Base-by-base conservation (phyloP, 2,797 vertebrate species). In the Tenualosa ilisha region DNA sequence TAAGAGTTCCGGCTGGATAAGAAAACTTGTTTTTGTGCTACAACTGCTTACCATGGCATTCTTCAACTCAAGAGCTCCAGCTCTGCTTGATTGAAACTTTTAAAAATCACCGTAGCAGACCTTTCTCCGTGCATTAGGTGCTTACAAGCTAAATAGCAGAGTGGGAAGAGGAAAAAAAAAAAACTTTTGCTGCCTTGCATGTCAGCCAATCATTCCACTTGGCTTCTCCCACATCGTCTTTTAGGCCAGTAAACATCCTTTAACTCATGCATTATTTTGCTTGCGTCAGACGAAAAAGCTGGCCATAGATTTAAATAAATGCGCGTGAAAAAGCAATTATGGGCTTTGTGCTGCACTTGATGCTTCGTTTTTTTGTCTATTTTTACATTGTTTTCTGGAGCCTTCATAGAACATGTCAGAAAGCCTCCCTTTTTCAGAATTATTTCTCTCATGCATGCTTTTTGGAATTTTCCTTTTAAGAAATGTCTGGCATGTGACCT, bases 1-100 rank as follows among this genome's bases (percentile, higher is more conserved):
- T 84, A 86, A 22, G 63, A 84, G 43, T 40, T 68, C 46, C 12
- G 83, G 84, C 87, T 88, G 89, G 86, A 86, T 86, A 85, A 87
- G 83, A 61, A 85, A 81, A 82, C 81, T 46, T 79, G 40, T 79
- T 79, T 37, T 75, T 40, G 26, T 43, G 40, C 72, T 8, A 46
- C 37, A 46, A 43, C 17, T 79, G 72, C 72, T 79, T 79, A 79
- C 72, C 26, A 68, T 46, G 75, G 81, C 72, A 75, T 85, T 86
- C 17, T 7, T 7, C 72, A 79, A 22, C 72, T 79, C 40, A 43
- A 79, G 72, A 22, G 72, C 72, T 46, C 20, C 37, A 20, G 37
- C 68, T 37, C 6, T 7, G 37, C 2, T 72, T 37, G 26, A 72
- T 72, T 72, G 68, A 15, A 72, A 37, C 26, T 40, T 72, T 72